Evolutionary conservation across 2,888 invertebrate genomes (phyloP).

Genomic region (Galeopsomyia nigrocyanea): DNA sequence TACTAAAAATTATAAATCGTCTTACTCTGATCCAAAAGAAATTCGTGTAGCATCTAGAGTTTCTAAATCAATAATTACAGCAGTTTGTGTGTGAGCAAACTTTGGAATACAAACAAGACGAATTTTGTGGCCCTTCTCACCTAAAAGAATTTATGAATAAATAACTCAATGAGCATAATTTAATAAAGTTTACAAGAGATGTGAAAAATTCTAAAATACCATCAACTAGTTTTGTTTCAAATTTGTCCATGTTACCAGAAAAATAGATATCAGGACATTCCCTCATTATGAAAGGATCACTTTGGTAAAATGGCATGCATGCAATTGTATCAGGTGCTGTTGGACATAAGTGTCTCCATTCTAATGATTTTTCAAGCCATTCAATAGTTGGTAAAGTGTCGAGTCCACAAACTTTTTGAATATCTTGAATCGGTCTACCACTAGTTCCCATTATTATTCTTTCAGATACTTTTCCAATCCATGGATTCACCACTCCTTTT

Average conservation of each 20-base stretch:
- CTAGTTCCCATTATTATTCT: conserved; percentile 70
- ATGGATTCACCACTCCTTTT: conserved; percentile 90
- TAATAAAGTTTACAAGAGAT: conserved; percentile 15
- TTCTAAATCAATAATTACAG: conserved; percentile 84
- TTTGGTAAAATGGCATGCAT: conserved; percentile 85
- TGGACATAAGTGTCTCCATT: conserved; percentile 93
- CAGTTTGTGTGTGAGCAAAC: conserved; percentile 80
- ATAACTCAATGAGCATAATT: neutral
- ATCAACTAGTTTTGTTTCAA: conserved; percentile 77
- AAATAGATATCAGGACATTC: conserved; percentile 92
- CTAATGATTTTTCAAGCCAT: conserved; percentile 82
- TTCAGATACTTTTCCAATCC: conserved; percentile 59
- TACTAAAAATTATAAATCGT: conserved; percentile 1
- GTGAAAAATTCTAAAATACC: conserved; percentile 66
- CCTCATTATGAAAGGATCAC: conserved; percentile 88
- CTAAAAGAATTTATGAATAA: conserved; percentile 69
- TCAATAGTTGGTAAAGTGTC: conserved; percentile 75
- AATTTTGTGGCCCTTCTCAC: conserved; percentile 76
- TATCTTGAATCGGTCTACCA: conserved; percentile 90
- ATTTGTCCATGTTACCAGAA: conserved; percentile 84
- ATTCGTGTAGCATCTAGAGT: conserved; percentile 81
- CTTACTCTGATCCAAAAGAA: conserved; percentile 69
- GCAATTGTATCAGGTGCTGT: conserved; percentile 95
- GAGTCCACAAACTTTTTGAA: conserved; percentile 78
- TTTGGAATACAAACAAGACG: conserved; percentile 85